Base-by-base conservation (phyloP, 2,113 vertebrate genomes). In the Tetrax tetrax region DNA sequence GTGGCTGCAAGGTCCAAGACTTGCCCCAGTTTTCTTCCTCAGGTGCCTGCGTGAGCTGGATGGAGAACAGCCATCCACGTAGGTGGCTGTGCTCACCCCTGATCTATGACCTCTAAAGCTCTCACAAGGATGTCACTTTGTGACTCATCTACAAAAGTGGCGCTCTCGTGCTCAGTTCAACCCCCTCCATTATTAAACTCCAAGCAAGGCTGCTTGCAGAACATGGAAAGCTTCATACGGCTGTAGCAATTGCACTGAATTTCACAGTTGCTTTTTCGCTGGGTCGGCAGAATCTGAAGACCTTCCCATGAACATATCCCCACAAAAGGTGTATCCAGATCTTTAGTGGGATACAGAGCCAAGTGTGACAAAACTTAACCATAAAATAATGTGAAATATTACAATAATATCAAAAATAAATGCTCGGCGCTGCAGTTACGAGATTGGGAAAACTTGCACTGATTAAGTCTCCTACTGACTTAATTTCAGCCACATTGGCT, bases 371-470 rank as follows among this genome's bases (percentile, higher is more conserved):
- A 84, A 83, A 48, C 53, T n/a, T 38, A 71, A 41, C 20, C 8
- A 6, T 4, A 43, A 43, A 82, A 48, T 59, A 53, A 43, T 50
- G 38, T 17, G 43, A 74, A 91, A 65, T 51, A 56, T 16, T 48
- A 38, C 12, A 60, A 4, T 31, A 79, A 68, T 24, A 79, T 14
- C 47, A 61, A 63, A 88, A 79, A 77, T 10, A 70, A 54, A 38
- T 0, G 0, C 28, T 53, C 3, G 1, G 54, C 0, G 0, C 31
- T 56, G 80, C 21, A 50, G n/a, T 76, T 77, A 43, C 0, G 3
- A 64, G 37, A 47, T 2, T 2, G 63, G 57, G 47, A 80, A 83
- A 66, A 75, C 35, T 37, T n/a, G 21, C 2, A 2, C 17, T 38
- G 50, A 13, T 41, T 25, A 47, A 10, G 10, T 88, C 37, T 88